Evolutionary conservation across 2,888 invertebrate genomes (phyloP), one percentile per base, ranked within the genome.

Genomic region (Lasius platythorax): DNA sequence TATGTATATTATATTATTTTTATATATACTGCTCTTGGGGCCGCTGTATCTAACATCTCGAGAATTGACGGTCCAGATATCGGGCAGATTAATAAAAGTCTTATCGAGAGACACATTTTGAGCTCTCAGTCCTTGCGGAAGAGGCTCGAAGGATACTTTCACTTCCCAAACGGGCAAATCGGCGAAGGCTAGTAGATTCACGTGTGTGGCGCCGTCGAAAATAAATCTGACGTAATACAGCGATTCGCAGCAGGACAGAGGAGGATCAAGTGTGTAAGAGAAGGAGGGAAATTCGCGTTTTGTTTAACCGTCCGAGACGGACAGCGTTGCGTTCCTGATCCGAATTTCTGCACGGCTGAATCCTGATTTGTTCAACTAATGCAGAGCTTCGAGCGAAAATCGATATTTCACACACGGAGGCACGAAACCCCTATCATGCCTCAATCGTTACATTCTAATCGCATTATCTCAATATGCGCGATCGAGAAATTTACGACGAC

Each of bases 91-190:
- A 43, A 68, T 78, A 56, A 67, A 68, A 58, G 37, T 46, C 23
- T 70, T 70, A 79, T 61, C 46, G 79, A 79, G 58, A 53, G 53
- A 53, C 2, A 61, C 23, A 79, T 12, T 70, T 67, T 40, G 33
- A 43, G 78, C 23, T 23, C 43, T 15, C 61, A 58, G 72, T 83
- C 66, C 87, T 90, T 81, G 84, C 89, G 88, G 90, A 89, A 89
- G 89, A 89, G 84, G 68, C 79, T 82, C 85, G 66, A 40, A 23
- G 28, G 72, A 81, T 84, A 90, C 89, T 90, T 90, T 90, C 89
- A 87, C 89, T 87, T 86, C 75, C 68, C 85, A 88, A 87, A 40
- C 83, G 70, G 83, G 86, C 85, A 88, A 87, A 40, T 83, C 67
- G 82, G 86, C 88, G 85, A 89, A 90, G 90, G 90, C 84, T 83